Evolutionary conservation across 2,888 invertebrate genomes (phyloP).

Genomic region (Heliconius erato): DNA sequence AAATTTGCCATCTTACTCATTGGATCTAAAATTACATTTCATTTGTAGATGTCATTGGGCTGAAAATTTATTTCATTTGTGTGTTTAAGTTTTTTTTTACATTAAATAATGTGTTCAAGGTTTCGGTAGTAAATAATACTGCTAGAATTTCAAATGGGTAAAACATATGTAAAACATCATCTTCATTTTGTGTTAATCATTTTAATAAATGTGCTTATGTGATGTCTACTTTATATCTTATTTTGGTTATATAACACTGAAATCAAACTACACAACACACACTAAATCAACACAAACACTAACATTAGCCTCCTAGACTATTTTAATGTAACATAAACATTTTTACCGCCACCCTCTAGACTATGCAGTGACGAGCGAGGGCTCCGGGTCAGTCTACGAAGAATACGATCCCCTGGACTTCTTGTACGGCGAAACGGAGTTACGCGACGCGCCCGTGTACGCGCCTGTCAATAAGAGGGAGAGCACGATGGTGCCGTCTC

Average conservation of each 20-base stretch:
- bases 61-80: not conserved
- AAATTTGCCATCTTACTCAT: conserved; percentile 29
- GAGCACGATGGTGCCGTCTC: conserved; percentile 72
- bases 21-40: conserved; percentile 7
- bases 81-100: not conserved
- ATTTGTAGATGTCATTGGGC: not conserved
- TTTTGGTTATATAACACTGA: not conserved
- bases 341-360: conserved; percentile 58
- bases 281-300: not conserved
- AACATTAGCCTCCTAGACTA: not conserved
- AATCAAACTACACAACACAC: not conserved
- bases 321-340: not conserved
- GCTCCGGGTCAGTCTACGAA: conserved; percentile 81
- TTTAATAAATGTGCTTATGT: conserved; percentile 16
- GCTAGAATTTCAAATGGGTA: not conserved
- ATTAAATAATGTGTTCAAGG: not conserved
- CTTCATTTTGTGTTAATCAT: conserved; percentile 23
- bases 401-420: conserved; percentile 83
- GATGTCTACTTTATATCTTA: conserved; percentile 16
- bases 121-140: not conserved
- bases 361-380: conserved; percentile 75
- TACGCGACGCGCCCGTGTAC: conserved; percentile 79
- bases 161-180: conserved; percentile 7
- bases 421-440: conserved; percentile 81
- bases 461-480: conserved; percentile 77